Base-by-base conservation (phyloP, 2,888 invertebrate species). In the Ptychoptera albimana region DNA sequence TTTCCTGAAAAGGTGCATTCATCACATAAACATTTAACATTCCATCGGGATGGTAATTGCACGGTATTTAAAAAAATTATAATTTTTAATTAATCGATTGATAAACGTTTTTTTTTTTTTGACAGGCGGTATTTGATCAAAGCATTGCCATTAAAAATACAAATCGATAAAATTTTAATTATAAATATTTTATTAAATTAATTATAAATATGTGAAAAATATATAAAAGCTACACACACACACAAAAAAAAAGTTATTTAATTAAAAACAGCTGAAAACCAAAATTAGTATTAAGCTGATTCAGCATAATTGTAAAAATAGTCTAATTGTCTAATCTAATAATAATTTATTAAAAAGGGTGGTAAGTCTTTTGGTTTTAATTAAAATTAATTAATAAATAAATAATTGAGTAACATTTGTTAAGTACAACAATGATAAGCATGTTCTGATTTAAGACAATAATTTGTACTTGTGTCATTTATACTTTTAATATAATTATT, bases 401-500 rank as follows among this genome's bases (percentile, higher is more conserved):
- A 39, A 16, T 39, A 11, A 5, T 23, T 7, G 3, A 23, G 7
- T 23, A 23, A 23, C 23, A 23, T 5, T 7, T 47, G 43, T 57
- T 64, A 63, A 53, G 64, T 58, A 54, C 65, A 64, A 50, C 64
- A 65, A 50, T 62, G 61, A 50, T 64, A 64, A 8, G 54, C 50
- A 46, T 55, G 56, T 37, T 57, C 63, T 46, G 53, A 63, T 49
- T 60, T 61, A 45, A 63, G 43, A 14, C 50, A 50, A 44, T 51
- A 52, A 42, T 50, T 50, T 11, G 34, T 23, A 29, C 43, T 9
- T 10, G 38, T 30, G 12, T 46, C 45, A 34, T 23, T 23, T 23
- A 23, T 23, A 23, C 45, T 48, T 43, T 46, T 50, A 31, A 42
- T 46, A 31, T 47, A 46, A 37, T 44, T 47, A 37, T 31, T 49